Percentiles rank a stretch among this genome's conserved stretches.
Conservation (phyloP, 1,140 invertebrate species). For the Heterodera carotae region DNA sequence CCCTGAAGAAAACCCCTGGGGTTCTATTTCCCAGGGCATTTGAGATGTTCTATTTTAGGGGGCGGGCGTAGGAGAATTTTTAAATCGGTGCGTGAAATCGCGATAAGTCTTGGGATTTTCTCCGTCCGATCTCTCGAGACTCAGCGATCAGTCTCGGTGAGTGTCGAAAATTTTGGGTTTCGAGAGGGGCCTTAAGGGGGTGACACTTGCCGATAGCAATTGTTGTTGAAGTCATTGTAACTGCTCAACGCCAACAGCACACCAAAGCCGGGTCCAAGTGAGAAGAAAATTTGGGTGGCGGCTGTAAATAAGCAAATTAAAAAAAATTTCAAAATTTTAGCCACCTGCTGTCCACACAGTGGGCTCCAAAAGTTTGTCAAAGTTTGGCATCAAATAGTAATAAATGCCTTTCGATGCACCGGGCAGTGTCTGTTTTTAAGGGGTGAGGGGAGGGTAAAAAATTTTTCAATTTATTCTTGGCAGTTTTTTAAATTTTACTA, state of each 20-base stretch:
- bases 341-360: conserved; percentile 72
- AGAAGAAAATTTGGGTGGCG: conserved; percentile 72
- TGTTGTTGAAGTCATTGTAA: conserved; percentile 73
- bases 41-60: too few species aligned
- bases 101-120: too few species aligned
- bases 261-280: conserved; percentile 72
- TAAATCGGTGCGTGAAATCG: too few species aligned
- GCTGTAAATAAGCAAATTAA: conserved; percentile 49
- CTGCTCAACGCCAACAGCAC: conserved; percentile 69
- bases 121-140: too few species aligned
- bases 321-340: background rate
- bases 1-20: too few species aligned
- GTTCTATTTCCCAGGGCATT: too few species aligned
- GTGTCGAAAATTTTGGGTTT: too few species aligned
- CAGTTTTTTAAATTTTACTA: too few species aligned
- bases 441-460: background rate
- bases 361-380: conserved; percentile 80
- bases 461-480: background rate
- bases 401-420: conserved; percentile 85
- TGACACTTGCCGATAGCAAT: conserved; percentile 72
- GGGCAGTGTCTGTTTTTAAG: conserved; percentile 72
- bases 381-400: conserved; percentile 92
- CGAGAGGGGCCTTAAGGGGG: too few species aligned
- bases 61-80: too few species aligned
- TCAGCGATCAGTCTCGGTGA: too few species aligned